Evolutionary conservation across 1,140 invertebrate species (phyloP).

Genomic region (Solenopsis fugax): DNA sequence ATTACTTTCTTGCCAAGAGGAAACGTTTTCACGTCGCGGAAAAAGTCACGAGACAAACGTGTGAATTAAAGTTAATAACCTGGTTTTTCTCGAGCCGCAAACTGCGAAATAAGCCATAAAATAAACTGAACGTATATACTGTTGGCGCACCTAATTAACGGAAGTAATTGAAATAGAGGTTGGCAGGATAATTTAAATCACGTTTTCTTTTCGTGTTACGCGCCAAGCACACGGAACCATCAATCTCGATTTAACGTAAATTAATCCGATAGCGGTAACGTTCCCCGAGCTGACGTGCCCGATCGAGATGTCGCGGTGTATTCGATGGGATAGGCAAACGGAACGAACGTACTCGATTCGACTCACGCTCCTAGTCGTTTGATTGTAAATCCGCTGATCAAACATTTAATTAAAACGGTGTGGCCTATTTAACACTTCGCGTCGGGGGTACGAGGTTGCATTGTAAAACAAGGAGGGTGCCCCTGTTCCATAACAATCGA

Average conservation of each 20-base stretch:
- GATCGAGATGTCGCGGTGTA: slow-evolving; percentile 42
- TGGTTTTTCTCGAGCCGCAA: background rate
- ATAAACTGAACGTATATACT: background rate
- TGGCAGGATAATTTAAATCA: background rate
- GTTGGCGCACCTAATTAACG: background rate
- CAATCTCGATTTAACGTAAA: slow-evolving; percentile 45
- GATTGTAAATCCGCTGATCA: slow-evolving; percentile 52
- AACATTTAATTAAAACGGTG: slow-evolving; percentile 60
- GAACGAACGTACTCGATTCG: slow-evolving; percentile 36
- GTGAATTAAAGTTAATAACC: background rate
- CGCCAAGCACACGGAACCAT: background rate
- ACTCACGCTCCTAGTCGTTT: slow-evolving; percentile 44
- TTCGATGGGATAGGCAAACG: slow-evolving; percentile 30
- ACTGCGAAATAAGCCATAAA: background rate
- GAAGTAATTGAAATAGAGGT: background rate
- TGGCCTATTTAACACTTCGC: slow-evolving; percentile 37
- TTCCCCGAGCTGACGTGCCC: background rate
- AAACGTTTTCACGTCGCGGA: background rate
- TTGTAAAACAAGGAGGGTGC: background rate
- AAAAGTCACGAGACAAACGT: background rate
- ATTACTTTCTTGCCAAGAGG: background rate
- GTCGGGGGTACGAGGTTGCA: background rate
- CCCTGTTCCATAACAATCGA: slow-evolving; percentile 3
- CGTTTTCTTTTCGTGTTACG: background rate
- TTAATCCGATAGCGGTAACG: slow-evolving; percentile 15